Percentiles rank a stretch among this genome's conserved stretches.
Evolutionary conservation across 2,797 vertebrate species (phyloP).

Genomic region (Sphenopsis melanotis): DNA sequence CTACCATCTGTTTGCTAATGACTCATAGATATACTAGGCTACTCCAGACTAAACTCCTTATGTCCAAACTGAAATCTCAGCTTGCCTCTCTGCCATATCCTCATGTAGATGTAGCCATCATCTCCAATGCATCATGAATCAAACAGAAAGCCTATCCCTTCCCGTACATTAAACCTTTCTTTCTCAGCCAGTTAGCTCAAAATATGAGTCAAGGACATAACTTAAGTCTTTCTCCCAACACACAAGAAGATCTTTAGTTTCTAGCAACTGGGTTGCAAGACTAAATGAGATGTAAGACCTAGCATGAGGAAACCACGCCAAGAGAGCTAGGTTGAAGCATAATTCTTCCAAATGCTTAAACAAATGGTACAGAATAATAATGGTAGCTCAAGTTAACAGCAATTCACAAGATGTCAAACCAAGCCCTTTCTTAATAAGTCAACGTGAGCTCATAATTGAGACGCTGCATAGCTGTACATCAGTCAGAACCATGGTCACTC

Average conservation of each 20-base stretch:
- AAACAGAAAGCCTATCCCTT: neutral
- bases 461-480: neutral
- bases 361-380: neutral
- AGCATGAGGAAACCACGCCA: neutral
- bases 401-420: neutral
- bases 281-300: neutral
- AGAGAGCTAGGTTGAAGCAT: neutral
- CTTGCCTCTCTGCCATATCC: neutral
- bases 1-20: conserved; percentile 60
- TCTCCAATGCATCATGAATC: neutral
- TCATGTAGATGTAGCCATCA: neutral
- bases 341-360: neutral
- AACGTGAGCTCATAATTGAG: neutral
- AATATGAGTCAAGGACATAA: neutral
- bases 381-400: neutral
- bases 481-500: neutral
- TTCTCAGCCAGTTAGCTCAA: neutral
- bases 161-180: neutral
- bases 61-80: conserved; percentile 32
- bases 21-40: conserved; percentile 41
- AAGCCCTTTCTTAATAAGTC: neutral
- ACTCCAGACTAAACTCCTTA: conserved; percentile 44
- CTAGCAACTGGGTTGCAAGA: neutral
- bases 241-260: neutral
- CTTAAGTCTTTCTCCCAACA: neutral